Percentiles rank a stretch among this genome's conserved stretches.
These are phyloP conservation scores for Scaptomyza hsui DNA, from an alignment of 1,140 invertebrate genomes.

Conservation along the genomic window DNA sequence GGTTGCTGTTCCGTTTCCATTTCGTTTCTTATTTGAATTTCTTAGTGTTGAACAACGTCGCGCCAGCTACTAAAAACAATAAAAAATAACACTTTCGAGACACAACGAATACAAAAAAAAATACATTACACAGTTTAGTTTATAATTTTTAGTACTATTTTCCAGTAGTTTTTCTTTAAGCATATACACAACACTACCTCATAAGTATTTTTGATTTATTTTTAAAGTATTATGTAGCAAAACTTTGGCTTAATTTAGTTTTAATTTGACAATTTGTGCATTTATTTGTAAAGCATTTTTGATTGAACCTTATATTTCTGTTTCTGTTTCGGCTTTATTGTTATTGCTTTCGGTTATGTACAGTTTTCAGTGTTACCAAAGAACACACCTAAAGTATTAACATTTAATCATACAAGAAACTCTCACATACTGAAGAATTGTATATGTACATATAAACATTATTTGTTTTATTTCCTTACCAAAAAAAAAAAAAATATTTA, in stretches of 20 bases:
- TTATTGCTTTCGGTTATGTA: slow-evolving; percentile 32
- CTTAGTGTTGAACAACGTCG: slow-evolving; percentile 61
- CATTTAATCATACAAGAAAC: slow-evolving; percentile 1
- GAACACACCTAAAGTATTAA: slow-evolving; percentile 11
- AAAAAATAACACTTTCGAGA: slow-evolving; percentile 7
- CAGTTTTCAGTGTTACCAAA: slow-evolving; percentile 6
- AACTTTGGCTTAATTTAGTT: slow-evolving; percentile 33
- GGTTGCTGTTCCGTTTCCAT: slow-evolving; percentile 39
- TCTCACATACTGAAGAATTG: neutral
- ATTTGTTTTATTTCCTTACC: slow-evolving; percentile 39
- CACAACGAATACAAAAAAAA: slow-evolving; percentile 15
- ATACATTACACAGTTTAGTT: slow-evolving; percentile 30
- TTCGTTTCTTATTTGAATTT: slow-evolving; percentile 34
- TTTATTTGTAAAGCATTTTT: slow-evolving; percentile 53
- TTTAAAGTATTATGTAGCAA: slow-evolving; percentile 37
- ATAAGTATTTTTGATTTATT: slow-evolving; percentile 32
- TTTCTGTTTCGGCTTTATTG: slow-evolving; percentile 25
- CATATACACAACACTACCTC: slow-evolving; percentile 12
- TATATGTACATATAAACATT: slow-evolving; percentile 19
- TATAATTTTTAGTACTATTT: slow-evolving; percentile 26
- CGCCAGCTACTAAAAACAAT: slow-evolving; percentile 48
- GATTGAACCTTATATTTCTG: slow-evolving; percentile 4
- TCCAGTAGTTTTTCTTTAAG: slow-evolving; percentile 44
- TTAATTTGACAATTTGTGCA: slow-evolving; percentile 61
- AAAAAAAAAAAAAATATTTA: slow-evolving; percentile 47